phyloP scores from a whole-genome alignment of 2,113 vertebrate genomes.

The Mobula birostris region DNA sequence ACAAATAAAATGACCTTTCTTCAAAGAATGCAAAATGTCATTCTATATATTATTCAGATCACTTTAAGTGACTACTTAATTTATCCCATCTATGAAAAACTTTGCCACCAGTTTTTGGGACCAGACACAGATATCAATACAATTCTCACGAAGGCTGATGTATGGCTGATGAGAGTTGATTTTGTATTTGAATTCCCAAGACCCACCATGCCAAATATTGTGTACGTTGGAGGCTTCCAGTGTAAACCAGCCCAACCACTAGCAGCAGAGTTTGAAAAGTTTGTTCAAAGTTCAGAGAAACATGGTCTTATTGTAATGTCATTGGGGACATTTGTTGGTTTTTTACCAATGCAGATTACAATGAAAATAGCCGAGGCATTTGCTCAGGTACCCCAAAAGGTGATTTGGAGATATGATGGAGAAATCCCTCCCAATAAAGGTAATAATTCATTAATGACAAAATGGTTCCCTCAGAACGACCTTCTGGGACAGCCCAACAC shows the following conservation, averaged over 20 bases:
- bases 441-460: slow-evolving; percentile 42
- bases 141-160: too few species aligned
- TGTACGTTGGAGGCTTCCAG: slow-evolving; percentile 43
- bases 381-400: slow-evolving; percentile 58
- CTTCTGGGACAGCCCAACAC: slow-evolving; percentile 57
- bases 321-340: slow-evolving; percentile 41
- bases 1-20: too few species aligned
- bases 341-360: slow-evolving; percentile 54
- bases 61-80: too few species aligned
- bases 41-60: too few species aligned
- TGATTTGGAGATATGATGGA: slow-evolving; percentile 58
- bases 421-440: slow-evolving; percentile 51
- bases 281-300: too few species aligned
- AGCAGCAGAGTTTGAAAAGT: too few species aligned
- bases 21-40: too few species aligned
- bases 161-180: too few species aligned
- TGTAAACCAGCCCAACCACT: slow-evolving; percentile 55
- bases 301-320: slow-evolving; percentile 32
- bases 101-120: too few species aligned
- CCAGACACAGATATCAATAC: too few species aligned
- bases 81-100: too few species aligned
- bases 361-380: slow-evolving; percentile 39
- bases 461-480: slow-evolving; percentile 63
- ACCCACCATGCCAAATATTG: neutral
- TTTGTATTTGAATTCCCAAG: too few species aligned